Evolutionary conservation across 2,888 invertebrate genomes (phyloP).

Genomic region (Corbicula japonica): DNA sequence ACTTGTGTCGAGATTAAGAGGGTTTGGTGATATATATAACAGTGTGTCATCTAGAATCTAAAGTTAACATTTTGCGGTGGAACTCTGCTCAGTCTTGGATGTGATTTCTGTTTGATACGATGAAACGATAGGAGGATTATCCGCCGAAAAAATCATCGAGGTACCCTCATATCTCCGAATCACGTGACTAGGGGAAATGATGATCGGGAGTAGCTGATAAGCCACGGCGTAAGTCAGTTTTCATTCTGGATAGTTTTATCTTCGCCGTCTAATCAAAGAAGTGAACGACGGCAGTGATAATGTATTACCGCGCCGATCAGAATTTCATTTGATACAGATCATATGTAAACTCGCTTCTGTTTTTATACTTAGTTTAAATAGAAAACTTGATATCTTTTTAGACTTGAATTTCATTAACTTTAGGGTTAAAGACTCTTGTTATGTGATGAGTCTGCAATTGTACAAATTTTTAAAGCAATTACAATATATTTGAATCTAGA

Average conservation of each 20-base stretch:
- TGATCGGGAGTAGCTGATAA: slow-evolving; percentile 38
- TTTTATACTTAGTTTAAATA: slow-evolving; percentile 14
- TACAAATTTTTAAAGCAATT: too few species aligned
- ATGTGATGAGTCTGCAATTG: too few species aligned
- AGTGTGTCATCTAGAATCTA: not conserved
- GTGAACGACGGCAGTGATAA: slow-evolving; percentile 23
- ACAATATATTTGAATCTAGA: too few species aligned
- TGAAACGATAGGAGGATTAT: too few species aligned
- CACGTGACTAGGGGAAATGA: slow-evolving; percentile 39
- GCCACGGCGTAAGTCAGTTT: slow-evolving; percentile 43
- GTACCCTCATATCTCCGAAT: slow-evolving; percentile 26
- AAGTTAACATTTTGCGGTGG: not conserved
- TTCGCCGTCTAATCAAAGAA: slow-evolving; percentile 36
- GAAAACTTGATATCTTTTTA: too few species aligned
- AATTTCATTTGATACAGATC: slow-evolving; percentile 28
- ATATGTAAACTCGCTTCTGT: slow-evolving; percentile 22
- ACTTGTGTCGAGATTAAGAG: slow-evolving; percentile 23
- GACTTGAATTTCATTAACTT: too few species aligned
- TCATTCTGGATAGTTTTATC: slow-evolving; percentile 29
- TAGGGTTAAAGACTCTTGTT: too few species aligned
- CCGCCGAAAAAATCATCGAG: slow-evolving; percentile 22
- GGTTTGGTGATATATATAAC: slow-evolving; percentile 10
- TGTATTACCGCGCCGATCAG: slow-evolving; percentile 21
- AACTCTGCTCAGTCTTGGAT: too few species aligned
- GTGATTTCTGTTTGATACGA: too few species aligned